Base-by-base conservation (phyloP, 2,113 vertebrate species). In the Rhynchopsitta pachyrhyncha region DNA sequence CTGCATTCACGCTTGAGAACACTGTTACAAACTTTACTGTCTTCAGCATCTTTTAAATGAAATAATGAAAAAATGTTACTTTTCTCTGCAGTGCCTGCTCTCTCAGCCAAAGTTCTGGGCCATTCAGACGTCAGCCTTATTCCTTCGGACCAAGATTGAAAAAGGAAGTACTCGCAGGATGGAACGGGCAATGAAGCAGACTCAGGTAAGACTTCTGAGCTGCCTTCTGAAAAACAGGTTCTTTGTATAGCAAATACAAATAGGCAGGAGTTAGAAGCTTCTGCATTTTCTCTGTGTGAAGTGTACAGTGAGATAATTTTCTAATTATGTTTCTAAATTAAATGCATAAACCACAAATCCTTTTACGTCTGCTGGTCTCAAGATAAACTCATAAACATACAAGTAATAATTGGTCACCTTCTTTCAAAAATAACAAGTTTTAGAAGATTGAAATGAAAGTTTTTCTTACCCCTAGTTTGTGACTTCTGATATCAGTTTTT, bases 31-130 rank as follows among this genome's bases (percentile, higher is more conserved):
- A 11, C 13, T 31, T 52, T 20, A 17, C n/a, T 47, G 25, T 63
- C 78, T 84, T 78, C 13, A 16, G 7, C 33, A 15, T 75, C 17
- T 82, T 39, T 90, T 74, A 59, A 78, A 86, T 42, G 11, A 74
- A 89, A 66, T 84, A 52, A 19, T 35, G 31, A 82, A 66, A 78
- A 88, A 77, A 39, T 78, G 16, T 53, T 76, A 14, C 71, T 95
- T 83, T 93, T 63, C 42, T 50, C 42, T 86, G 22, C 97, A 99
- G 99, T 99, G 98, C 93, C 93, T 99, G 73, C 98, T 99, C 88
- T 99, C 98, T 64, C 99, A 99, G 97, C 99, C 99, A 0, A 99
- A 99, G 96, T 99, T 99, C 97, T 99, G 99, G 99, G 98, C 98
- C 16, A 96, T 99, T 95, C 98, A 99, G 94, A 99, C 99, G 4